Evolutionary conservation across 2,888 invertebrate genomes (phyloP).

Genomic region (Caenorhabditis parvicauda): DNA sequence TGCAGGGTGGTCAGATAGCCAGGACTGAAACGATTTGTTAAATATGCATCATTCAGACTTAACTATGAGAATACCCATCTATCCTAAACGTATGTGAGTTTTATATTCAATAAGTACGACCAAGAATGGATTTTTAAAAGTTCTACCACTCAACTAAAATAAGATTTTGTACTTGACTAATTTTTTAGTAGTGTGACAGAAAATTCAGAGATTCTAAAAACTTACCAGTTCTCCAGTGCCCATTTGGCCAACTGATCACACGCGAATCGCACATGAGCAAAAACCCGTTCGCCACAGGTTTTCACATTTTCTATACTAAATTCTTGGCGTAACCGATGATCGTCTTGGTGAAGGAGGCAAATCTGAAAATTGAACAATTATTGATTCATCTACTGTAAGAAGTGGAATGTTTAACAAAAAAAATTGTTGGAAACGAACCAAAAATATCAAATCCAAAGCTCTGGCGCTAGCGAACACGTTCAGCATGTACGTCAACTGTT

Average conservation of each 20-base stretch:
- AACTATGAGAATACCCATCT: not conserved
- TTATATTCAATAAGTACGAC: not conserved
- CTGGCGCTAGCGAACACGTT: slow-evolving; percentile 40
- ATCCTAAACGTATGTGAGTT: not conserved
- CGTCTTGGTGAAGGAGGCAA: no score
- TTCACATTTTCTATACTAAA: no score
- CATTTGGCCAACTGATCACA: slow-evolving; percentile 43
- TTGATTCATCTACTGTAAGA: no score
- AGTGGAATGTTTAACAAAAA: not conserved
- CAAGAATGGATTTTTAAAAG: not conserved
- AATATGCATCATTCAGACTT: not conserved
- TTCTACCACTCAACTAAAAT: not conserved
- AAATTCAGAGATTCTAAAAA: no score
- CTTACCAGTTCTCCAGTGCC: slow-evolving; percentile 52
- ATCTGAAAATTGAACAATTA: no score
- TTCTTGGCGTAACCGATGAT: no score
- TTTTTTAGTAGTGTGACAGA: no score
- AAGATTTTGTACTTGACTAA: not conserved
- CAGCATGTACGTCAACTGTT: slow-evolving; percentile 38
- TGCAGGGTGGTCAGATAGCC: slow-evolving; percentile 48
- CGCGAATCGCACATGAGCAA: slow-evolving; percentile 34
- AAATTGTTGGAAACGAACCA: slow-evolving; percentile 21
- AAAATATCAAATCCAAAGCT: slow-evolving; percentile 53
- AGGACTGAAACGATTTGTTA: slow-evolving; percentile 30
- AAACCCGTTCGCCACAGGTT: slow-evolving; percentile 29